Base-by-base conservation (phyloP, 1,140 invertebrate species). In the Hylyphantes graminicola region DNA sequence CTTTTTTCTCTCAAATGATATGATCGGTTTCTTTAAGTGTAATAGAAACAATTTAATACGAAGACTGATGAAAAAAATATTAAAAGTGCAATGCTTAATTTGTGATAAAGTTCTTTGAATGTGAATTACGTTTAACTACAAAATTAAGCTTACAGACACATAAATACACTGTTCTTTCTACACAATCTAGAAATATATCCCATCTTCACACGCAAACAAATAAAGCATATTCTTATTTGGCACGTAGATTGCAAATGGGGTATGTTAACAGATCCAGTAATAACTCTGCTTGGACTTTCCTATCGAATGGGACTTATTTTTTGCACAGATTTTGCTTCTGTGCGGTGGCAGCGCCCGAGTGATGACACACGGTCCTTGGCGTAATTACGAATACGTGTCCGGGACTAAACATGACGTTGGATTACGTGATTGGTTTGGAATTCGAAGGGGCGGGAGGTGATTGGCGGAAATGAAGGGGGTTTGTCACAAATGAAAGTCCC, bases 391-490 rank as follows among this genome's bases (percentile, higher is more conserved):
- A 55, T 48, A 81, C 79, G 79, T 81, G 79, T 57, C 11, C n/a
- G 59, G 15, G 7, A 19, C 35, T 19, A 15, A 70, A 80, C 68
- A 70, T 54, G 48, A 80, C 65, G 64, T 54, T 48, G 68, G 15
- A 21, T 81, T 81, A 81, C 79, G 79, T 81, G 79, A 73, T 81
- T 73, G 79, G 79, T 73, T 72, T 59, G 55, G 79, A 64, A 81
- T 72, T 73, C 63, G 19, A 17, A 21, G 15, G 59, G 57, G 17
- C 63, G n/a, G 51, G 55, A 65, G n/a, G 10, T 54, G 59, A 76
- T 76, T 76, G 57, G 59, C 35, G 8, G 15, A 11, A 5, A n/a
- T 15, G 15, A 15, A 57, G 35, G 51, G 73, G 73, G 74, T 21
- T 12, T 63, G 59, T 76, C 48, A 64, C 59, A 64, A 76, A 76